These are phyloP conservation scores for Neodontobutis hainanensis DNA, from an alignment of 2,113 vertebrate genomes.

Conservation along the genomic window DNA sequence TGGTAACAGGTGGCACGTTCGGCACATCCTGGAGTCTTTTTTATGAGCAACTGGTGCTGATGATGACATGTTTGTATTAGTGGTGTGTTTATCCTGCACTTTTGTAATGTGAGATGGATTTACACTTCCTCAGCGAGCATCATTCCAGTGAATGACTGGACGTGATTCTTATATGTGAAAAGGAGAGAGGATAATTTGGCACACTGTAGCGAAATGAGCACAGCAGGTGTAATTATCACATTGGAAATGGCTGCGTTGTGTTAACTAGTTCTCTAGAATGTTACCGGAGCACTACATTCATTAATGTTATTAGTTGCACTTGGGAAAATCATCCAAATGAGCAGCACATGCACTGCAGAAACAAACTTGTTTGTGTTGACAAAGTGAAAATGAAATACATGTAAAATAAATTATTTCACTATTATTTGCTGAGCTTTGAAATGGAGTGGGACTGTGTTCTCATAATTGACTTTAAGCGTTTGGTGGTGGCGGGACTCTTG, in stretches of 20 bases:
- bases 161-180: neutral
- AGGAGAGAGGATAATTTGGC: neutral
- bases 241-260: neutral
- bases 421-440: slow-evolving; percentile 7
- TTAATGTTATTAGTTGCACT: neutral
- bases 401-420: slow-evolving; percentile 1
- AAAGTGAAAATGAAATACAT: neutral
- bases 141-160: neutral
- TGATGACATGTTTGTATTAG: slow-evolving; percentile 40
- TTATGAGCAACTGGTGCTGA: slow-evolving; percentile 13
- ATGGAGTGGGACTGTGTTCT: slow-evolving; percentile 30
- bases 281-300: neutral
- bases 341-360: neutral
- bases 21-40: slow-evolving; percentile 47
- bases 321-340: neutral
- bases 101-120: slow-evolving; percentile 11
- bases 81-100: slow-evolving; percentile 2
- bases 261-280: neutral
- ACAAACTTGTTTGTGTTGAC: neutral
- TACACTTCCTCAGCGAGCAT: slow-evolving; percentile 6
- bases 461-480: slow-evolving; percentile 32
- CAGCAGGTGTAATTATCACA: neutral
- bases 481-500: slow-evolving; percentile 22
- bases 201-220: slow-evolving; percentile 1
- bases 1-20: slow-evolving; percentile 55